Evolutionary conservation across 2,888 invertebrate genomes (phyloP).

Genomic region (Cartodere bifasciata): DNA sequence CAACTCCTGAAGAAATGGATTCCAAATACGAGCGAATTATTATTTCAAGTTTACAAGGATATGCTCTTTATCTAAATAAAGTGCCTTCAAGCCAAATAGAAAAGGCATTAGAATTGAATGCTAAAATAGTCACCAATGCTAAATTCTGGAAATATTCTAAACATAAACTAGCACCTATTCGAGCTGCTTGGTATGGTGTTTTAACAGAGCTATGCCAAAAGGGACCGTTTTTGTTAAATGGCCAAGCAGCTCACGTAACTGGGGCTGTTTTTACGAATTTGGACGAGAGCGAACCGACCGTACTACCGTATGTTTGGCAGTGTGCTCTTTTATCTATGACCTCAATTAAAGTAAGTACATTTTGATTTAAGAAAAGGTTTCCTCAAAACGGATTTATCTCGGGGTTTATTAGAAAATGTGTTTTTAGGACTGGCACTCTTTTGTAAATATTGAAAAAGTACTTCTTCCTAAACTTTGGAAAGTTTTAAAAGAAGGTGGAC

Average conservation of each 20-base stretch:
- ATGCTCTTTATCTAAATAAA: slow-evolving; percentile 47
- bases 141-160: slow-evolving; percentile 65
- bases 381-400: slow-evolving; percentile 1
- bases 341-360: slow-evolving; percentile 41
- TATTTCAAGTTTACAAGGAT: slow-evolving; percentile 51
- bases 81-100: slow-evolving; percentile 39
- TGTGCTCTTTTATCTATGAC: slow-evolving; percentile 50
- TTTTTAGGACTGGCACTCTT: slow-evolving; percentile 55
- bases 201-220: slow-evolving; percentile 49
- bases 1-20: slow-evolving; percentile 52
- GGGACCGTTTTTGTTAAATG: slow-evolving; percentile 39
- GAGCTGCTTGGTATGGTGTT: slow-evolving; percentile 56
- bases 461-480: slow-evolving; percentile 58
- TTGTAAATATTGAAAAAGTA: slow-evolving; percentile 60
- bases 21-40: slow-evolving; percentile 54
- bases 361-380: no score
- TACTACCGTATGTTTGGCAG: slow-evolving; percentile 62
- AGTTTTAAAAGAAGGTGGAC: slow-evolving; percentile 56
- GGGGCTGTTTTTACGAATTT: slow-evolving; percentile 49
- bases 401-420: slow-evolving; percentile 14
- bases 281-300: slow-evolving; percentile 54
- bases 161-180: slow-evolving; percentile 38
- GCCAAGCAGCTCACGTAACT: slow-evolving; percentile 43
- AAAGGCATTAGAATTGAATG: slow-evolving; percentile 36
- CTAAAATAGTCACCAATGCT: slow-evolving; percentile 28